Evolutionary conservation across 2,113 vertebrate genomes (phyloP), one percentile per base, ranked within the genome.

Genomic region (Aptenodytes patagonicus): DNA sequence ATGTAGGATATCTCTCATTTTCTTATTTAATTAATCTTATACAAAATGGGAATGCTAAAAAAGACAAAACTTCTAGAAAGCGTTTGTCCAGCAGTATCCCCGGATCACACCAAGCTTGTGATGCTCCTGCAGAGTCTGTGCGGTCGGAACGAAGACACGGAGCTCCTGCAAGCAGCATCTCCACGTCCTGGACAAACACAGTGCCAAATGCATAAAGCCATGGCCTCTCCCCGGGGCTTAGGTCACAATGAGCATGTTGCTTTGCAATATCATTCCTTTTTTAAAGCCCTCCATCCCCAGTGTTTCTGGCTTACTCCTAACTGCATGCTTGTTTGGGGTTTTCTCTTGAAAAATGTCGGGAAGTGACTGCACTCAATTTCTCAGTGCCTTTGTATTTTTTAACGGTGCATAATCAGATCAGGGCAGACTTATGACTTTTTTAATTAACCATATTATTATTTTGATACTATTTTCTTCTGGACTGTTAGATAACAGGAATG

Each of bases 41-140:
- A 38, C 15, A 75, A 81, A 58, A 46, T 17, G 7, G 2, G 25
- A 78, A 31, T n/a, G 36, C 19, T 83, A 13, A 86, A 65, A 6
- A 47, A 40, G 70, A 28, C 21, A 76, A 69, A 81, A 54, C 16
- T 38, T 78, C 18, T 2, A 47, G 55, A 49, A 86, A 58, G 20
- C 12, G 2, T 62, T 81, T 54, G 28, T n/a, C 26, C 38, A 83
- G 54, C 57, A 17, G 25, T 5, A 28, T 38, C 51, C 34, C 31
- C 0, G 2, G 51, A 16, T 82, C 36, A 25, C 42, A 82, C 11
- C 11, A 22, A 54, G 21, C 28, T 82, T 2, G 2, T 0, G 0
- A 18, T 49, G 29, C 12, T 71, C 18, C 55, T 36, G 26, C 32
- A 69, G 54, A 38, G 15, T 7, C 46, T 75, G 46, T 3, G 32